A percentile compares a stretch with the other conserved stretches of the same genome.
Conservation (phyloP, 2,113 vertebrate genomes). For the Planiliza haematocheilus region DNA sequence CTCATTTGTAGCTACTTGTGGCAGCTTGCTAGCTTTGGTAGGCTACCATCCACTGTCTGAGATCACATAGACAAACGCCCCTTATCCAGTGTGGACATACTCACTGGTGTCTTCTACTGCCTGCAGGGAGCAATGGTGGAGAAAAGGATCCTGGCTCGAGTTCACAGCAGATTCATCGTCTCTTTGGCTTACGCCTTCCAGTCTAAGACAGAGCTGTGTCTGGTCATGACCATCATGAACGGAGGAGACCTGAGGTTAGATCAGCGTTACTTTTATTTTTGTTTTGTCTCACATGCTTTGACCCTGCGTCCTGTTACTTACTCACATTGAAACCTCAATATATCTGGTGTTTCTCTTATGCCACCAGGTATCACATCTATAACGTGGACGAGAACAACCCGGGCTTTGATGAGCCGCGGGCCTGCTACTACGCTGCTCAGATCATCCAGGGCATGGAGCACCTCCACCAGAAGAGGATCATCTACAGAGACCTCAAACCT, state of each 20-base stretch:
- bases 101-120: slow-evolving; percentile 3
- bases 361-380: slow-evolving; percentile 85
- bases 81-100: neutral
- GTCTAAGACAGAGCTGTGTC: slow-evolving; percentile 88
- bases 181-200: slow-evolving; percentile 90
- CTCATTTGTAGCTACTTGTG: no score
- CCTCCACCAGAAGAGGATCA: slow-evolving; percentile 85
- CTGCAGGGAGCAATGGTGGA: slow-evolving; percentile 88
- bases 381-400: slow-evolving; percentile 86
- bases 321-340: neutral
- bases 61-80: no score
- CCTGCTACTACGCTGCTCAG: slow-evolving; percentile 84
- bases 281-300: neutral
- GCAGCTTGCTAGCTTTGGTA: no score
- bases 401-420: slow-evolving; percentile 78
- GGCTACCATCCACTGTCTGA: no score
- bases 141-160: slow-evolving; percentile 90
- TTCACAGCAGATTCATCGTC: slow-evolving; percentile 91
- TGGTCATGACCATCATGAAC: slow-evolving; percentile 95
- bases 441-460: slow-evolving; percentile 87
- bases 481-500: slow-evolving; percentile 92
- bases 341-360: neutral
- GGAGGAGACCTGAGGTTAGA: slow-evolving; percentile 89
- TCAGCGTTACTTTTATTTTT: neutral
- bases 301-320: neutral